Evolutionary conservation across 2,113 vertebrate genomes (phyloP).

Genomic region (Spea multiplicata): DNA sequence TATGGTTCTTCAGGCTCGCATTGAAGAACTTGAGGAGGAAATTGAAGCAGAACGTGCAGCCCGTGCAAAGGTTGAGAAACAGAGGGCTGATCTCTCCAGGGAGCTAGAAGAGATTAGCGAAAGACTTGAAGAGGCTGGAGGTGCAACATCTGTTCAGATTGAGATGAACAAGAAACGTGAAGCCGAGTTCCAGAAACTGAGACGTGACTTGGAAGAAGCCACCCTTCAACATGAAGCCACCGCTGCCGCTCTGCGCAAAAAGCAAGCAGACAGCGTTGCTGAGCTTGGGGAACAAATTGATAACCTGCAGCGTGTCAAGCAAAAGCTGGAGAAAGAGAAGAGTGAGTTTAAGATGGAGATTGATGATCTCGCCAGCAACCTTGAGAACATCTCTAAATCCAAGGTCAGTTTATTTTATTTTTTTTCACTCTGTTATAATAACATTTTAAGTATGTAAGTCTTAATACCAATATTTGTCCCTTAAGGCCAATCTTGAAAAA

Average conservation of each 20-base stretch:
- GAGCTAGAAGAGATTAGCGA: slow-evolving; percentile 90
- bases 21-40: slow-evolving; percentile 82
- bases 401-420: slow-evolving; percentile 61
- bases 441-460: not conserved
- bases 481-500: slow-evolving; percentile 73
- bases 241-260: slow-evolving; percentile 73
- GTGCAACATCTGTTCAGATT: slow-evolving; percentile 77
- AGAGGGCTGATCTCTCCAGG: slow-evolving; percentile 76
- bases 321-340: slow-evolving; percentile 92
- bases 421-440: not conserved
- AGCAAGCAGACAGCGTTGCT: slow-evolving; percentile 79
- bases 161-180: slow-evolving; percentile 92
- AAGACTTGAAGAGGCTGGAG: slow-evolving; percentile 84
- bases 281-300: slow-evolving; percentile 88
- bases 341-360: slow-evolving; percentile 89
- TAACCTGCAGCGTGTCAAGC: slow-evolving; percentile 84
- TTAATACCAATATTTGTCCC: slow-evolving; percentile 3
- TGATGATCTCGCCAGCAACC: slow-evolving; percentile 78
- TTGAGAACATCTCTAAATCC: slow-evolving; percentile 79
- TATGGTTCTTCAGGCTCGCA: slow-evolving; percentile 64
- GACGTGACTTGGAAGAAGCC: slow-evolving; percentile 76
- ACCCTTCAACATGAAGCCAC: slow-evolving; percentile 81
- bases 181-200: slow-evolving; percentile 80
- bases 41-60: slow-evolving; percentile 80
- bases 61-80: slow-evolving; percentile 83